These are phyloP conservation scores for Epinotia ramella DNA, from an alignment of 2,888 invertebrate genomes.

Conservation along the genomic window DNA sequence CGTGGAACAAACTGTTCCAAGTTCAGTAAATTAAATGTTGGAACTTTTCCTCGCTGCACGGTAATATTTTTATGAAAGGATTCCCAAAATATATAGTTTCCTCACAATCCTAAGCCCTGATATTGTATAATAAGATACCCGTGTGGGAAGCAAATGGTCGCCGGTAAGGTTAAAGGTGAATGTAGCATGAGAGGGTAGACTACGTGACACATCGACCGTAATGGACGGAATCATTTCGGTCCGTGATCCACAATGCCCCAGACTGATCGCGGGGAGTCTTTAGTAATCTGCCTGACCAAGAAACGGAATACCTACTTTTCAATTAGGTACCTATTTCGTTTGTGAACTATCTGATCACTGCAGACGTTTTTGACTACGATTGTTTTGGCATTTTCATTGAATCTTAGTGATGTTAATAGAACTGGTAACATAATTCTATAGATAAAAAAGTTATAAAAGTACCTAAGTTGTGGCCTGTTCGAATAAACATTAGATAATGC, in stretches of 20 bases:
- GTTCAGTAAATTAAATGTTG: too few relatives aligned
- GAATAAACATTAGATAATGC: too few relatives aligned
- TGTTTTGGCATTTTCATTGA: too few relatives aligned
- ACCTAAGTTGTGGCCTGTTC: too few relatives aligned
- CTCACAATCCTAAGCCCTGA: constrained; percentile 10
- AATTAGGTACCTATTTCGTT: neutral
- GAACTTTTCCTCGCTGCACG: neutral
- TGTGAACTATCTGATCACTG: too few relatives aligned
- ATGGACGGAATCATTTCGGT: constrained; percentile 52
- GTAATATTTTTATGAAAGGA: neutral
- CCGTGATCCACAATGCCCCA: constrained; percentile 49
- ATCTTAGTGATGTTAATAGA: too few relatives aligned
- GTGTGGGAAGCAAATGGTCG: constrained; percentile 23
- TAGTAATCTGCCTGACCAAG: constrained; percentile 17
- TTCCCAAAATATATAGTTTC: neutral
- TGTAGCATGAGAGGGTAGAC: constrained; percentile 46
- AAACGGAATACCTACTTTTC: constrained; percentile 6
- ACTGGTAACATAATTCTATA: too few relatives aligned
- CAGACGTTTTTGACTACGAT: too few relatives aligned
- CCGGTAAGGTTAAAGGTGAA: constrained; percentile 39
- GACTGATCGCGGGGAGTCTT: constrained; percentile 44
- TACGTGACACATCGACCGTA: constrained; percentile 52
- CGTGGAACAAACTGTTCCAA: too few relatives aligned
- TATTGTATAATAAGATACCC: constrained; percentile 25
- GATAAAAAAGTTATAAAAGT: too few relatives aligned